Percentiles rank a stretch among this genome's conserved stretches.
Conservation (phyloP, 2,113 vertebrate genomes). For the Aplodontia rufa region DNA sequence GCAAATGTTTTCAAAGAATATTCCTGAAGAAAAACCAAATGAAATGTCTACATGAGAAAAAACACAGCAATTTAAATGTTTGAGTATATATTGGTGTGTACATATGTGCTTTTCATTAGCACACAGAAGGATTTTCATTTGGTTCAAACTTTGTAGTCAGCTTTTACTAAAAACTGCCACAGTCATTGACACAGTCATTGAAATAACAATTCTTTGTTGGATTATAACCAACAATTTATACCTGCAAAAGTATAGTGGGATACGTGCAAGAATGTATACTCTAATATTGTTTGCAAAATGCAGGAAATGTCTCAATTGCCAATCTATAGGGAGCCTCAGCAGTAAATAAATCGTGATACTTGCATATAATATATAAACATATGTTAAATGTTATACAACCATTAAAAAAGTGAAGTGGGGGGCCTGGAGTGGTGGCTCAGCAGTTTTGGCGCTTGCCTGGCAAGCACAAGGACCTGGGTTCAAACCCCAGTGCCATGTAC, state of each 20-base stretch:
- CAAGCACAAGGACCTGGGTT: no score
- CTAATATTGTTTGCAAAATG: neutral
- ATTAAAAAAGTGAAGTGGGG: neutral
- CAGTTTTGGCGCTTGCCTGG: no score
- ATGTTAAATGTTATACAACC: neutral
- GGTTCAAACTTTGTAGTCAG: neutral
- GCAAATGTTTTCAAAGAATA: neutral
- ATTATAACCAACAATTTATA: neutral
- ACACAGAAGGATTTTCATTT: neutral
- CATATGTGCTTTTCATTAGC: neutral
- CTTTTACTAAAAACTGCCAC: neutral
- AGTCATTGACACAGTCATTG: neutral
- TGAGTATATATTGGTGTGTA: neutral
- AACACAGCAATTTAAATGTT: neutral
- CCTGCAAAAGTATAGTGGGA: neutral
- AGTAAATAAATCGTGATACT: neutral
- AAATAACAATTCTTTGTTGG: neutral
- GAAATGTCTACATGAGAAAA: neutral
- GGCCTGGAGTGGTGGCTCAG: no score
- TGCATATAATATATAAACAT: neutral
- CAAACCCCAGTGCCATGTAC: no score
- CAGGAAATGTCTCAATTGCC: neutral
- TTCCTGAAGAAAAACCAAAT: neutral
- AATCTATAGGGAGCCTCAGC: neutral
- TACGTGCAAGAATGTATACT: neutral